Evolutionary conservation across 2,113 vertebrate genomes (phyloP).

Genomic region (Carassius auratus): DNA sequence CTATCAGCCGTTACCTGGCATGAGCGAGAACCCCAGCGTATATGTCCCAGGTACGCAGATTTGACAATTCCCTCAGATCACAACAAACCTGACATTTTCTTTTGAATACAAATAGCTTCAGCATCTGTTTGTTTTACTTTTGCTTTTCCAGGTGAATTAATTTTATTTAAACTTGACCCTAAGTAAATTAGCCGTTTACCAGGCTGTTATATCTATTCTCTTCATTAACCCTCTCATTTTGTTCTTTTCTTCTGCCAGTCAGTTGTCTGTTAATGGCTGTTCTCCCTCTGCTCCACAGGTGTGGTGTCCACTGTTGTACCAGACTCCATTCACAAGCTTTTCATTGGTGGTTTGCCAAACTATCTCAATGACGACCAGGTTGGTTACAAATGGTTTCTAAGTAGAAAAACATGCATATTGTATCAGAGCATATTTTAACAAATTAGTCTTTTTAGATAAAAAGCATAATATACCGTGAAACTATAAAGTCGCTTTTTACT

Average conservation of each 20-base stretch:
- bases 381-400: conserved; percentile 34
- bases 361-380: conserved; percentile 96
- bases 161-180: background rate
- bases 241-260: background rate
- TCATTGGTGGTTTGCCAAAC: conserved; percentile 90
- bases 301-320: conserved; percentile 94
- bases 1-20: conserved; percentile 91
- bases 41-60: conserved; percentile 85
- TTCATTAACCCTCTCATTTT: background rate
- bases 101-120: background rate
- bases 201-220: background rate
- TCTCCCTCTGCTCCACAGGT: conserved; percentile 68
- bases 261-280: background rate
- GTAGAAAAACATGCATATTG: background rate
- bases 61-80: conserved; percentile 38
- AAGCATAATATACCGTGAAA: background rate
- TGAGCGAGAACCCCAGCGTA: conserved; percentile 93
- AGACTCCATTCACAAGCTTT: conserved; percentile 91
- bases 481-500: too few relatives aligned
- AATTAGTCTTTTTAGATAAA: background rate
- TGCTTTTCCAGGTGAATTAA: background rate
- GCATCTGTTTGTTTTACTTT: background rate
- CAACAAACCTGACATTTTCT: too few relatives aligned
- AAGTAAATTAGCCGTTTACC: too few relatives aligned
- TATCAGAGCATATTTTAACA: background rate